A percentile compares a stretch with the other conserved stretches of the same genome.
Conservation (phyloP, 2,113 vertebrate genomes). For the Strix aluco region DNA sequence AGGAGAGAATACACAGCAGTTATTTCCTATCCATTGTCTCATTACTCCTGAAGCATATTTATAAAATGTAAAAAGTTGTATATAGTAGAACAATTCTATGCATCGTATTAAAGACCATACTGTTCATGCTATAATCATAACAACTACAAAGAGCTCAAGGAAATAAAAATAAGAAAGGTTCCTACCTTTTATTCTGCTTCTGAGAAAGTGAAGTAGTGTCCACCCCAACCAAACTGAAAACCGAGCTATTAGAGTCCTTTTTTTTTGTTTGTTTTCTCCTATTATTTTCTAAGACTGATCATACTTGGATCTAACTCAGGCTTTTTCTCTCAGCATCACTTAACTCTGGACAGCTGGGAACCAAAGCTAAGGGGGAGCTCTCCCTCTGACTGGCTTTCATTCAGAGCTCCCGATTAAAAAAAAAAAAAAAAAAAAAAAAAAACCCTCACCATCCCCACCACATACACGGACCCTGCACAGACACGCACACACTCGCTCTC, state of each 20-base stretch:
- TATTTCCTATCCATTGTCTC: not conserved
- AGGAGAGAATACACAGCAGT: not conserved
- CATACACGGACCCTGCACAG: not conserved
- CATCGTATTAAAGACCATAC: slow-evolving; percentile 5
- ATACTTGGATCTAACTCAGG: slow-evolving; percentile 79
- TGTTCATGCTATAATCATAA: not conserved
- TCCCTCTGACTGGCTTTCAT: slow-evolving; percentile 75
- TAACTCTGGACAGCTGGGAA: slow-evolving; percentile 78
- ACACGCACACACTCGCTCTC: not conserved
- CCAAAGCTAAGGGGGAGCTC: slow-evolving; percentile 67
- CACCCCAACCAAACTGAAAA: slow-evolving; percentile 59
- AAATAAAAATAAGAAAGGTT: slow-evolving; percentile 17
- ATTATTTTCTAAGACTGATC: slow-evolving; percentile 68
- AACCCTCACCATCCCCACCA: not conserved
- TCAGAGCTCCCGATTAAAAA: slow-evolving; percentile 69
- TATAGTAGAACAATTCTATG: not conserved
- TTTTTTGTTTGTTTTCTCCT: slow-evolving; percentile 37
- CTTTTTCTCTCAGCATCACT: slow-evolving; percentile 76
- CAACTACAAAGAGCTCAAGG: not conserved
- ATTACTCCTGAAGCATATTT: not conserved
- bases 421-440: not conserved
- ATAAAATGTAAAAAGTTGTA: slow-evolving; percentile 54
- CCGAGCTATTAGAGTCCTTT: slow-evolving; percentile 43
- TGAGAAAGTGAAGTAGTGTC: slow-evolving; percentile 67
- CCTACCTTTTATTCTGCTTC: slow-evolving; percentile 76